Evolutionary conservation across 2,888 invertebrate genomes (phyloP).

Genomic region (Steinernema hermaphroditum): DNA sequence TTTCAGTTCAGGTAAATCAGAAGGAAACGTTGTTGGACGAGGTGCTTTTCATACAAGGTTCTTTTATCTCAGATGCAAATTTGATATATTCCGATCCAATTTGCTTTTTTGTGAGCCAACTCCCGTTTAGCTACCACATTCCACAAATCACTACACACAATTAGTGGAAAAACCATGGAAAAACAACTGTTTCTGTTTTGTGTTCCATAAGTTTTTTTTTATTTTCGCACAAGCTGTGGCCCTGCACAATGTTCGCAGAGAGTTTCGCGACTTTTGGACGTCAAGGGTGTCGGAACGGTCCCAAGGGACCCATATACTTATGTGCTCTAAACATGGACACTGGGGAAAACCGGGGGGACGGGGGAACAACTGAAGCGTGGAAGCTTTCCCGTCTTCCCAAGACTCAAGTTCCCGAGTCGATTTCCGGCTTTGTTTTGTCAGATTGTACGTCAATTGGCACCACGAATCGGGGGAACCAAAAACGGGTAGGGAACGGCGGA

Average conservation of each 20-base stretch:
- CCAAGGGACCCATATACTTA: slow-evolving; percentile 24
- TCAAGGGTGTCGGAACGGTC: not conserved
- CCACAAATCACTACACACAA: too few species aligned
- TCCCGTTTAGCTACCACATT: too few species aligned
- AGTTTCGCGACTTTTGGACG: not conserved
- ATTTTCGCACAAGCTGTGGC: too few species aligned
- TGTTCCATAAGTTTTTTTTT: too few species aligned
- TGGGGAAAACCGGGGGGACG: not conserved
- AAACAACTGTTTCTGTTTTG: too few species aligned
- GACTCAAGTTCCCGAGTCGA: slow-evolving; percentile 13
- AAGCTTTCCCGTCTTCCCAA: not conserved
- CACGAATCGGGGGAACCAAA: not conserved
- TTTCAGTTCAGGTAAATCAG: too few species aligned
- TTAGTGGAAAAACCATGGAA: too few species aligned
- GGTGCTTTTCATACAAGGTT: too few species aligned
- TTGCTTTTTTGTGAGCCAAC: too few species aligned
- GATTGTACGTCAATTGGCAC: not conserved
- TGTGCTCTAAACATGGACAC: slow-evolving; percentile 26
- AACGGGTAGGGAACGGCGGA: not conserved
- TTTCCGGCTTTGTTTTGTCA: slow-evolving; percentile 5
- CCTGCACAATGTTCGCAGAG: not conserved
- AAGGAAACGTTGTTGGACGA: too few species aligned
- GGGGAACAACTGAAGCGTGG: not conserved
- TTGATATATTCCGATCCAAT: too few species aligned
- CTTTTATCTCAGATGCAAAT: too few species aligned